These are phyloP conservation scores for Sarcophaga bullata DNA, from an alignment of 1,140 invertebrate genomes.

Conservation along the genomic window DNA sequence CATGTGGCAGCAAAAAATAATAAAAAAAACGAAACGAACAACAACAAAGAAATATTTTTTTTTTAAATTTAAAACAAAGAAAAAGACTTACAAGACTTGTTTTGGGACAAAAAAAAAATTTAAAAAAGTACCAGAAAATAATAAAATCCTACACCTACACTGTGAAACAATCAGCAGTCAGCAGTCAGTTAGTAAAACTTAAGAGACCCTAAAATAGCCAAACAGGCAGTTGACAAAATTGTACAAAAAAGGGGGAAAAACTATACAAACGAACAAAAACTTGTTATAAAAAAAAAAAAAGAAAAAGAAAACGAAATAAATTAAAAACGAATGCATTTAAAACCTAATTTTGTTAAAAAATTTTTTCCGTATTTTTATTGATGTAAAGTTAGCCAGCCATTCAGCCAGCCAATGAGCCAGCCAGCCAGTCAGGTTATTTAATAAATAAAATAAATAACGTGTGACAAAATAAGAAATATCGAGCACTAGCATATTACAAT, in stretches of 20 bases:
- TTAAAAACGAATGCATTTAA: not conserved
- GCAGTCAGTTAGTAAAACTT: no score
- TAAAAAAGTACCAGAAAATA: not conserved
- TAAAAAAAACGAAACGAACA: no score
- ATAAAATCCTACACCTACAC: not conserved
- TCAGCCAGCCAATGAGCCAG: not conserved
- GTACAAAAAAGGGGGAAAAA: not conserved
- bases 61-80: no score
- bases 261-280: not conserved
- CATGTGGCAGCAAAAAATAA: no score
- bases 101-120: not conserved
- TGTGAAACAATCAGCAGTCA: no score
- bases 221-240: not conserved
- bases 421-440: conserved; percentile 8
- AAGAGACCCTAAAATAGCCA: not conserved
- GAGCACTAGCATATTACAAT: no score
- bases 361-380: not conserved
- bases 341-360: not conserved
- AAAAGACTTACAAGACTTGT: no score
- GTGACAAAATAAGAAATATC: not conserved
- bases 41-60: no score
- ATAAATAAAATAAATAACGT: not conserved
- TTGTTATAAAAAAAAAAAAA: no score
- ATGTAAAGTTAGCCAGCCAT: not conserved
- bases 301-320: no score